Evolutionary conservation across 2,888 invertebrate genomes (phyloP).

Genomic region (Athripsodes cinereus): DNA sequence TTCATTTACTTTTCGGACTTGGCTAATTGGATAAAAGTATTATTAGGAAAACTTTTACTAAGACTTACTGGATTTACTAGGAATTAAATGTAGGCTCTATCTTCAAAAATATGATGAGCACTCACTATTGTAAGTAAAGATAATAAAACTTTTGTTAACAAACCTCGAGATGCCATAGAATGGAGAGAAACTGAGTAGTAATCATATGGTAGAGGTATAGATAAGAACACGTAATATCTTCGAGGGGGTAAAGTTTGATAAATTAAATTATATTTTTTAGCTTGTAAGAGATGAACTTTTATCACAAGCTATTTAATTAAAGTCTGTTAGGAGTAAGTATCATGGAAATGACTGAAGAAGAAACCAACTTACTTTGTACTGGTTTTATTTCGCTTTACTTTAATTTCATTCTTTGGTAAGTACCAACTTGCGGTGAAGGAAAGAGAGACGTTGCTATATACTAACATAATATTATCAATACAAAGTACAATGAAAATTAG

Average conservation of each 20-base stretch:
- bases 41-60: neutral
- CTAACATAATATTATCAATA: no score
- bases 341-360: neutral
- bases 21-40: neutral
- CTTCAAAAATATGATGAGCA: no score
- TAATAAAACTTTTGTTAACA: no score
- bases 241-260: neutral
- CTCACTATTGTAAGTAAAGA: no score
- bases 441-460: neutral
- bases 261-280: constrained; percentile 6
- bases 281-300: neutral
- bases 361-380: constrained; percentile 1
- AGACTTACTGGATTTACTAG: neutral
- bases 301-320: constrained; percentile 2
- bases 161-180: no score
- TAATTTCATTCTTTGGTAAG: neutral
- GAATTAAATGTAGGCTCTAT: no score
- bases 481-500: neutral
- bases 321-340: neutral
- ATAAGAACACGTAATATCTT: no score
- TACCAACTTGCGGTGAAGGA: neutral
- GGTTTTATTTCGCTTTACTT: neutral
- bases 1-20: neutral
- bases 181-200: no score
- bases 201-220: no score